phyloP scores from a whole-genome alignment of 2,113 vertebrate genomes.

The Scopus umbretta region DNA sequence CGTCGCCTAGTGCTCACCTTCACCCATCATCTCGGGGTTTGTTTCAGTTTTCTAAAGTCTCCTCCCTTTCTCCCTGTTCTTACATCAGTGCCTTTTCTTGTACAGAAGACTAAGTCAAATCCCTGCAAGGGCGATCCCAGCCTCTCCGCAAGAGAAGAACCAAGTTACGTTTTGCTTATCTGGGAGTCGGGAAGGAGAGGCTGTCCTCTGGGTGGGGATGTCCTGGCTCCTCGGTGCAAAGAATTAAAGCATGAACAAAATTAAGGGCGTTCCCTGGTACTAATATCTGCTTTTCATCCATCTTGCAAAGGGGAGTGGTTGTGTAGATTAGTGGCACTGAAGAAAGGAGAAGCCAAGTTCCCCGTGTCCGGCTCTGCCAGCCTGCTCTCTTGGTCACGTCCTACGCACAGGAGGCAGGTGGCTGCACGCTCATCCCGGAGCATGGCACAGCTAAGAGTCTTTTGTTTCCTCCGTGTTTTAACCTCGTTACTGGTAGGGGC shows the following conservation, averaged over 20 bases:
- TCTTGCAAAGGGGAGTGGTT: neutral
- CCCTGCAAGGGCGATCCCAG: neutral
- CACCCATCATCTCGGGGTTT: fast-evolving
- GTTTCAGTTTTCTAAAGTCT: neutral
- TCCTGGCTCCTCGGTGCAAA: neutral
- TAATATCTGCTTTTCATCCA: neutral
- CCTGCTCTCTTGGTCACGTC: fast-evolving
- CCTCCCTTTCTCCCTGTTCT: neutral
- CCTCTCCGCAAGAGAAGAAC: neutral
- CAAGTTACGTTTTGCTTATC: neutral
- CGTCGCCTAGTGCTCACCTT: neutral
- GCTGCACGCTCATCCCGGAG: fast-evolving
- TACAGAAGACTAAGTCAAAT: neutral
- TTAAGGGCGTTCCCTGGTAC: neutral
- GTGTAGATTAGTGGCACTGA: neutral
- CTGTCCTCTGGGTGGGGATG: neutral
- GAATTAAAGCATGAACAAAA: neutral
- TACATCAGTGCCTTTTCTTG: neutral
- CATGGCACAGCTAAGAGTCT: neutral
- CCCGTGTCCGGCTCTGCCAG: neutral
- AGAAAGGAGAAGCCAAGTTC: fast-evolving
- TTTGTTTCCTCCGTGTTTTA: neutral
- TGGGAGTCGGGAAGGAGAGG: neutral
- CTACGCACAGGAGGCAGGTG: fast-evolving
- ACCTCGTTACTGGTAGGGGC: fast-evolving